Evolutionary conservation across 2,888 invertebrate species (phyloP).

Genomic region (Leptinotarsa rubiginosa): DNA sequence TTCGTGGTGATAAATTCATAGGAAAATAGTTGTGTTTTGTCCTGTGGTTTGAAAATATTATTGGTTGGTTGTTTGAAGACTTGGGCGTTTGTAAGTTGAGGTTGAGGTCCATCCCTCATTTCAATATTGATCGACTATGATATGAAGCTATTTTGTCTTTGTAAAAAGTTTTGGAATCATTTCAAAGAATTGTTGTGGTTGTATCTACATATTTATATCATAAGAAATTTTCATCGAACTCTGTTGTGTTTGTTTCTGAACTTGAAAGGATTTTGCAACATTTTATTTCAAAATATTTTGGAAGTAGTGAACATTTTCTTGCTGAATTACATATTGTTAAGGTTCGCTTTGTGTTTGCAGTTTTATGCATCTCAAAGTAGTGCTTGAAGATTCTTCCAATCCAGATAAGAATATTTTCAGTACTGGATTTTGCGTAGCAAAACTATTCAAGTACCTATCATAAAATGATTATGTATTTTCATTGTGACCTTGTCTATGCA

Average conservation of each 20-base stretch:
- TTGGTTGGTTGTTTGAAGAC: background rate
- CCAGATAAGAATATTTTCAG: too few relatives aligned
- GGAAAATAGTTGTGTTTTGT: background rate
- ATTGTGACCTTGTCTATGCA: too few relatives aligned
- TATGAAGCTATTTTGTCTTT: background rate
- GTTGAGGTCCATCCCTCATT: background rate
- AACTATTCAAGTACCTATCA: too few relatives aligned
- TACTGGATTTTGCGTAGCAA: too few relatives aligned
- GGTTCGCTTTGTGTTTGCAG: too few relatives aligned
- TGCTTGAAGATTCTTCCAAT: too few relatives aligned
- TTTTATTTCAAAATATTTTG: background rate
- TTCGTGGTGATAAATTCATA: too few relatives aligned
- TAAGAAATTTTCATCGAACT: background rate
- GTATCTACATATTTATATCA: background rate
- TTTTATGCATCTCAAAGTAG: too few relatives aligned
- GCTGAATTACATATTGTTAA: background rate
- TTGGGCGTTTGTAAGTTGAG: background rate
- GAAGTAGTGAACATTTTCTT: background rate
- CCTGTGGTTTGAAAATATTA: background rate
- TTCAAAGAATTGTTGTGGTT: background rate
- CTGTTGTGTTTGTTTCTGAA: background rate
- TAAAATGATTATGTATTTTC: too few relatives aligned
- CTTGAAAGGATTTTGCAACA: background rate
- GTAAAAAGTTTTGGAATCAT: background rate
- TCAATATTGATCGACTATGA: background rate